These are phyloP conservation scores for Pterobdella sp. DNA, from an alignment of 2,888 invertebrate species.

Conservation along the genomic window DNA sequence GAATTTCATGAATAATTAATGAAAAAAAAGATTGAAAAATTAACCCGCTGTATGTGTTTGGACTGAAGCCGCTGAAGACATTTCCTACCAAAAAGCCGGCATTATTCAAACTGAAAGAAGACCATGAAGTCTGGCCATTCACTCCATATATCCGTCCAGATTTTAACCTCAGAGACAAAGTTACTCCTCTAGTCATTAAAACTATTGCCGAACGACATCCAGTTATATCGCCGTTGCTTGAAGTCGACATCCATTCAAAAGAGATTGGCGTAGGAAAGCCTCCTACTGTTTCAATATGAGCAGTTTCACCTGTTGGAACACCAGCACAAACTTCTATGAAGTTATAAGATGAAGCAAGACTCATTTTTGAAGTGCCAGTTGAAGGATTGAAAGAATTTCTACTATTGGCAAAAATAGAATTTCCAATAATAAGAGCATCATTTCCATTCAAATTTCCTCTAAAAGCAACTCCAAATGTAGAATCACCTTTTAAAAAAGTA, in stretches of 20 bases:
- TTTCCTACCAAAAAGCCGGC: background rate
- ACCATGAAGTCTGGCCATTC: constrained; percentile 27
- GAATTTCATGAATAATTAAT: background rate
- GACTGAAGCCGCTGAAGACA: constrained; percentile 25
- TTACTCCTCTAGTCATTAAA: constrained; percentile 24
- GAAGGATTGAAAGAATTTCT: background rate
- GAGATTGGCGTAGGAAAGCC: constrained; percentile 27
- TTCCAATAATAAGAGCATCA: constrained; percentile 3
- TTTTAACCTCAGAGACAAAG: constrained; percentile 13
- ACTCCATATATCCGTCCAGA: constrained; percentile 10
- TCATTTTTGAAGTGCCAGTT: constrained; percentile 14
- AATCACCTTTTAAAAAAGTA: constrained; percentile 19
- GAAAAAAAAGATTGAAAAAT: background rate
- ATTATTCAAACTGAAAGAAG: constrained; percentile 29
- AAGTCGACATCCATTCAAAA: constrained; percentile 29
- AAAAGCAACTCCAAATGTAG: constrained; percentile 26
- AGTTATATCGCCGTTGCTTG: constrained; percentile 21
- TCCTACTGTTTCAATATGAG: constrained; percentile 20
- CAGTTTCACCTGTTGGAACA: background rate
- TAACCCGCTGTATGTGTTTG: background rate
- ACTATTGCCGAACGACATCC: constrained; percentile 28
- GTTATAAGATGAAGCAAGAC: background rate
- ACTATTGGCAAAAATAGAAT: constrained; percentile 28
- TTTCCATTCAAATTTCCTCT: background rate
- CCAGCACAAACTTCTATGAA: constrained; percentile 32